A percentile compares a stretch with the other conserved stretches of the same genome.
Conservation (phyloP, 2,113 vertebrate genomes). For the Antechinus stuartii region DNA sequence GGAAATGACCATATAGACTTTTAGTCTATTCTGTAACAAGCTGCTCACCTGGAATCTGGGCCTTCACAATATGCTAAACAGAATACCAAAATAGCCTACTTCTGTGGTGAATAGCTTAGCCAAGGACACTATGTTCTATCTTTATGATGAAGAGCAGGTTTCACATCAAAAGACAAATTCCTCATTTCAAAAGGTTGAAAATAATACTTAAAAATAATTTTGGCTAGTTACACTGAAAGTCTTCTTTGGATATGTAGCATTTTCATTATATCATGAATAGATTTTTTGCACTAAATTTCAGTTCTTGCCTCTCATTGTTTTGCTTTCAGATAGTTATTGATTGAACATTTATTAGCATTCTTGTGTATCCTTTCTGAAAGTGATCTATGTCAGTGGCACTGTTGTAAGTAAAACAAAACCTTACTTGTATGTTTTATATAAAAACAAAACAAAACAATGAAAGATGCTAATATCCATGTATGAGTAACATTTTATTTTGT, state of each 20-base stretch:
- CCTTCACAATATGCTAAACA: conserved; percentile 60
- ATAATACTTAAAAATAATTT: conserved; percentile 40
- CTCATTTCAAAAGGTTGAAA: conserved; percentile 36
- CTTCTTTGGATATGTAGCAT: conserved; percentile 39
- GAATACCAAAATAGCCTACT: conserved; percentile 56
- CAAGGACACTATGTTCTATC: conserved; percentile 47
- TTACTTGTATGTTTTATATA: neutral
- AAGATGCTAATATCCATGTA: neutral
- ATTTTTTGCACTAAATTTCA: conserved; percentile 40
- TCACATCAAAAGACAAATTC: conserved; percentile 30
- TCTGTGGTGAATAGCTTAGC: conserved; percentile 37
- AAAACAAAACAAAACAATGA: neutral
- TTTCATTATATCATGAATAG: conserved; percentile 54
- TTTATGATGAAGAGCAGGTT: conserved; percentile 53
- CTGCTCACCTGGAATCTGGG: conserved; percentile 60
- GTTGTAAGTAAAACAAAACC: neutral
- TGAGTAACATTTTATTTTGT: neutral
- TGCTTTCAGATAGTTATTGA: neutral
- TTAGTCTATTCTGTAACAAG: conserved; percentile 22
- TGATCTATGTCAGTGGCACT: neutral
- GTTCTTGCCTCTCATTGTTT: neutral
- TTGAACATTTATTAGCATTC: neutral
- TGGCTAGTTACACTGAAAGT: conserved; percentile 44
- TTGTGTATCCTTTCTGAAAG: neutral
- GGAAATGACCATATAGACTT: conserved; percentile 39